These are phyloP conservation scores for Etia nguti DNA, from an alignment of 2,113 vertebrate species.

Conservation along the genomic window DNA sequence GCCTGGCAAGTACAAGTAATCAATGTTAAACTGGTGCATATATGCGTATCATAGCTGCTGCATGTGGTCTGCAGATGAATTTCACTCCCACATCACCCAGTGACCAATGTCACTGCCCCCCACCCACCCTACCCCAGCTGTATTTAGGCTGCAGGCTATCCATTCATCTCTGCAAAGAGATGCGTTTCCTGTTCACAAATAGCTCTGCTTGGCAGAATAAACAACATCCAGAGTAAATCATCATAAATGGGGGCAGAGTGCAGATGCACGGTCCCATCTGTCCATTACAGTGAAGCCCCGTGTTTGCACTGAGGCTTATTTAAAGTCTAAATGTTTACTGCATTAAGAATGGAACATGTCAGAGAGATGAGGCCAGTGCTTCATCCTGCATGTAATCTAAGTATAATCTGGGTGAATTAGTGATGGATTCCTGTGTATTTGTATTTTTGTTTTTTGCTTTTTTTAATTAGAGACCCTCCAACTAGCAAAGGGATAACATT, in stretches of 20 bases:
- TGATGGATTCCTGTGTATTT: not conserved
- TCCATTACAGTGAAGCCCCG: not conserved
- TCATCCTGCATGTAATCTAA: not conserved
- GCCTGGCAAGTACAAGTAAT: not conserved
- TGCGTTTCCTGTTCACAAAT: constrained; percentile 35
- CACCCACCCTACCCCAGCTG: constrained; percentile 29
- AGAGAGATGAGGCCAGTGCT: not conserved
- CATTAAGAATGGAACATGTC: not conserved
- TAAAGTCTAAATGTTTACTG: constrained; percentile 3
- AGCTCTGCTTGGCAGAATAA: constrained; percentile 15
- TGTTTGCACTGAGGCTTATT: constrained; percentile 20
- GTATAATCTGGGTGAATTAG: not conserved
- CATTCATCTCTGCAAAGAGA: constrained; percentile 8
- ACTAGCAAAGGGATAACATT: not conserved
- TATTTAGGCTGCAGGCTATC: constrained; percentile 39
- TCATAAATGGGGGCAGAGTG: constrained; percentile 1
- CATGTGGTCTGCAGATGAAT: not conserved
- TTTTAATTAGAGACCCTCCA: not conserved
- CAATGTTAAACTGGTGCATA: not conserved
- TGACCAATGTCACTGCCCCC: constrained; percentile 17
- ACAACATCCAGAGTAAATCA: constrained; percentile 36
- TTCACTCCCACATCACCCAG: constrained; percentile 27
- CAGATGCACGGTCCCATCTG: not conserved
- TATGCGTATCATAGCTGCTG: not conserved
- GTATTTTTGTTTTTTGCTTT: not conserved